Base-by-base conservation (phyloP, 2,888 invertebrate species). In the Dolichopus griseipennis region DNA sequence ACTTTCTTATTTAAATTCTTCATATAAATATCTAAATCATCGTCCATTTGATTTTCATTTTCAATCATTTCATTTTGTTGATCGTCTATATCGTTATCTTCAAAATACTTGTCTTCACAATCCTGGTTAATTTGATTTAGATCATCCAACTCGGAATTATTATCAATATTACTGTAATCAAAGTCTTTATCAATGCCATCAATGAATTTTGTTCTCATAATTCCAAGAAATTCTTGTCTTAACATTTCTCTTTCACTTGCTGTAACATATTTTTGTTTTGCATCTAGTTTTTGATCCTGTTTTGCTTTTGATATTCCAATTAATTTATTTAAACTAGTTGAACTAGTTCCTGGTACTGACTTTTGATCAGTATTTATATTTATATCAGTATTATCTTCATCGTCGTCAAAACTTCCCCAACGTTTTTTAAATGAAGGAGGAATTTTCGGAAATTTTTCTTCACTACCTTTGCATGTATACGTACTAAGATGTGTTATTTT, bases 51-150 rank as follows among this genome's bases (percentile, higher is more conserved):
- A 20, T 66, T 18, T 64, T 70, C 20, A 2, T 69, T 67, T 41
- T 70, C 67, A n/a, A 67, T 71, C 66, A 22, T 66, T 64, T 75
- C 65, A 75, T 75, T 68, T 81, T 75, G 12, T 80, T 83, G 67
- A 78, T 83, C 65, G 61, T 76, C 73, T 63, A 83, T 83, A 72
- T 88, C 87, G 72, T 90, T 88, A 5, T 89, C 88, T 79, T 94
- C 93, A 83, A 96, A 96, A 79, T 96, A 96, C 76, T 88, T 89
- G 74, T 96, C 95, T 80, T 96, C 93, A 72, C 89, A 91, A 81
- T 96, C 95, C 74, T 88, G 88, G 63, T 87, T 87, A 69, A 88
- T 80, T 67, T 90, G 85, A 69, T 89, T 88, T 71, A 90, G 78
- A 74, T 88, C 86, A 79, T 96, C 95, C 80, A 91, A 91, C 67